Evolutionary conservation across 2,797 vertebrate genomes (phyloP), one percentile per base, ranked within the genome.

Genomic region (Myioborus melanocephalus): DNA sequence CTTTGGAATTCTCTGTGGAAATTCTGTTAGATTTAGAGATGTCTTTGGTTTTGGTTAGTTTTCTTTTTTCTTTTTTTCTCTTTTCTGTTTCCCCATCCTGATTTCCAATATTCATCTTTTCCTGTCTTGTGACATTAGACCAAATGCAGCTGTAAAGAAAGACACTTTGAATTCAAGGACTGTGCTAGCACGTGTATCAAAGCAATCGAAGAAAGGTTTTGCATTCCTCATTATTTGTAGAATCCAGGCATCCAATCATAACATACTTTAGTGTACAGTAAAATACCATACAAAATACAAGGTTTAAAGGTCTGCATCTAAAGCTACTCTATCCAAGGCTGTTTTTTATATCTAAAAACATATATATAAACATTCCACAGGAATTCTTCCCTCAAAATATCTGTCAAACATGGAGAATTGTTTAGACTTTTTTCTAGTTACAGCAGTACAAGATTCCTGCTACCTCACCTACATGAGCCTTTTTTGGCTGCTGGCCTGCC

Each of bases 391-490:
- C 12, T 55, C 37, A 65, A 63, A 75, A 9, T 26, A 34, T 10
- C 15, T 70, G 27, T 47, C 8, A 32, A 44, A 47, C 8, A 4
- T 2, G 8, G 10, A 21, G 23, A 16, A 0, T 15, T 43, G 44
- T 68, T 41, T 4, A 32, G 28, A n/a, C 14, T 37, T 66, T 52
- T 70, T 70, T 84, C 32, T 63, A n/a, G 11, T 72, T 66, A 37
- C 2, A 32, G 8, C 8, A 66, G 30, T 8, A 22, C 41, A 82
- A 59, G 32, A n/a, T 41, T 72, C 12, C 28, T 76, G 24, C 28
- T 49, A 8, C 18, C 34, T 81, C 15, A 73, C 11, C 30, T 24
- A 34, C 4, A 2, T 7, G 27, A 76, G 7, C 10, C 5, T 46
- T 26, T 60, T 69, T 20, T 80, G 70, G 26, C 53, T 72, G n/a